Conservation (phyloP, 2,888 invertebrate genomes). For the Nomada fucata region DNA sequence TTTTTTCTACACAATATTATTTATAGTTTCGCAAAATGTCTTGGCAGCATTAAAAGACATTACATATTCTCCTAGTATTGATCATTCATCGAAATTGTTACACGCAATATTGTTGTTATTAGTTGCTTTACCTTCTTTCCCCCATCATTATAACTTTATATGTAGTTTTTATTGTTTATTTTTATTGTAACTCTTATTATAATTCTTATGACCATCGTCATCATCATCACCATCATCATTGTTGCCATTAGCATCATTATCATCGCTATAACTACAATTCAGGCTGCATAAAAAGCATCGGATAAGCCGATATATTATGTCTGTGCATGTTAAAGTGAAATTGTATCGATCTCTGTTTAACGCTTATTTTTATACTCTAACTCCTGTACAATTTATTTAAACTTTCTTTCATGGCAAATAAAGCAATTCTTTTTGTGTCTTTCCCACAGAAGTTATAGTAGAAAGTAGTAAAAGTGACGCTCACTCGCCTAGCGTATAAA, state of each 20-base stretch:
- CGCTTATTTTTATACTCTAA: slow-evolving; percentile 13
- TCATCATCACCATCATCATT: neutral
- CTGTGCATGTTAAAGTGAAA: slow-evolving; percentile 18
- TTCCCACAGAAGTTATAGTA: slow-evolving; percentile 68
- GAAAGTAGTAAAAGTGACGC: slow-evolving; percentile 71
- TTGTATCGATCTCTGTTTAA: slow-evolving; percentile 11
- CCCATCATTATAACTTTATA: neutral
- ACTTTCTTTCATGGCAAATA: neutral
- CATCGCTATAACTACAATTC: neutral
- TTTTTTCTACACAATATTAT: slow-evolving; percentile 34
- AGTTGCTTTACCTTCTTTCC: slow-evolving; percentile 9
- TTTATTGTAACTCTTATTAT: neutral
- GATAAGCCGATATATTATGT: slow-evolving; percentile 10
- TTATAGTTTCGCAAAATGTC: slow-evolving; percentile 47
- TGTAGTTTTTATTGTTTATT: neutral
- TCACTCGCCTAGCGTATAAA: slow-evolving; percentile 68
- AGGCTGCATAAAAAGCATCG: neutral
- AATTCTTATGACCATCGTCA: neutral
- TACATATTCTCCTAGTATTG: slow-evolving; percentile 17
- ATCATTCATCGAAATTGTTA: neutral
- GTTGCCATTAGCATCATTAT: neutral
- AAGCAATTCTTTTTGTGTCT: slow-evolving; percentile 11
- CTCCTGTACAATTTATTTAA: neutral
- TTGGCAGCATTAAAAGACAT: slow-evolving; percentile 28
- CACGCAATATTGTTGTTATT: neutral